These are phyloP conservation scores for Lontra canadensis DNA, from an alignment of 2,113 vertebrate species.

Conservation along the genomic window DNA sequence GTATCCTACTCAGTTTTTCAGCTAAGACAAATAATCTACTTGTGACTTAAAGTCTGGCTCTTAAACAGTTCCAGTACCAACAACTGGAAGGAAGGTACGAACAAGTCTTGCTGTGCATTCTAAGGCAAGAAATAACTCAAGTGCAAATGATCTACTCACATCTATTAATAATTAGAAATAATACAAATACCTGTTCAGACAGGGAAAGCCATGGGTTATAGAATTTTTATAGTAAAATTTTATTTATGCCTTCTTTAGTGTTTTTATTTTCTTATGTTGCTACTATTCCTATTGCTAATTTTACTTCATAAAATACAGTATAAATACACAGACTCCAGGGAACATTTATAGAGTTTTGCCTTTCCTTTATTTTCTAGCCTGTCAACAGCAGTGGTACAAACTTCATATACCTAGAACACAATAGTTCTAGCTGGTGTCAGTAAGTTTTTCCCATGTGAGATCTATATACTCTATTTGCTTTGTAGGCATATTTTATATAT, in stretches of 20 bases:
- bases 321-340: neutral
- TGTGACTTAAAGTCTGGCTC: neutral
- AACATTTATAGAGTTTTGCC: neutral
- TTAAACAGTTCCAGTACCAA: neutral
- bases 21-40: neutral
- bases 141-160: neutral
- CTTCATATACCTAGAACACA: neutral
- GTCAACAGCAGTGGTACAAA: neutral
- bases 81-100: neutral
- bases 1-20: neutral
- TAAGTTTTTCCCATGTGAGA: neutral
- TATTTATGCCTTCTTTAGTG: neutral
- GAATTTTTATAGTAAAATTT: neutral
- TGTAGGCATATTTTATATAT: neutral
- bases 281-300: neutral
- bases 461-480: neutral
- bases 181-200: neutral
- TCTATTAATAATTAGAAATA: neutral
- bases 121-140: neutral
- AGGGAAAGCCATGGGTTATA: neutral
- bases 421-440: neutral
- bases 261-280: constrained; percentile 4
- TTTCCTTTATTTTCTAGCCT: neutral
- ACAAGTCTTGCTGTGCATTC: neutral
- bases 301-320: neutral